Evolutionary conservation across 2,888 invertebrate genomes (phyloP).

Genomic region (Craniophora ligustri): DNA sequence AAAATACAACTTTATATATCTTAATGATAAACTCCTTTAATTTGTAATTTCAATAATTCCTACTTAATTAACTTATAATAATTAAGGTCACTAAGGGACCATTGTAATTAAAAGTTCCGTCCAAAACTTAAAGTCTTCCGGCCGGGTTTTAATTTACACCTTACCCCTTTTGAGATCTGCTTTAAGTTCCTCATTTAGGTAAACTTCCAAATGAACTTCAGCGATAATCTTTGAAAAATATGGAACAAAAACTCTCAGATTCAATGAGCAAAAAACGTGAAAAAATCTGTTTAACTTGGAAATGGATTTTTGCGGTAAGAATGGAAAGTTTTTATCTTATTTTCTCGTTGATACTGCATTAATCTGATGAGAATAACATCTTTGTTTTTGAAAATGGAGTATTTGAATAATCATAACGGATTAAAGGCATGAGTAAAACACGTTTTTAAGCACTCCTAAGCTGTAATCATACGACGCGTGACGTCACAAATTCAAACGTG

Average conservation of each 20-base stretch:
- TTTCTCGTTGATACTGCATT: slow-evolving; percentile 72
- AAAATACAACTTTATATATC: neutral
- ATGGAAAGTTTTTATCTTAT: slow-evolving; percentile 74
- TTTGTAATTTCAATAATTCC: slow-evolving; percentile 34
- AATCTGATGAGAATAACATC: slow-evolving; percentile 72
- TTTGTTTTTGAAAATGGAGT: slow-evolving; percentile 15
- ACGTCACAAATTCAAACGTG: slow-evolving; percentile 36
- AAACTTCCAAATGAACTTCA: slow-evolving; percentile 62
- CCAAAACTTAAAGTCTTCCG: slow-evolving; percentile 45
- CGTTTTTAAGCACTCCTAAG: slow-evolving; percentile 29
- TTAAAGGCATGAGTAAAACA: slow-evolving; percentile 26
- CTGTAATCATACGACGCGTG: slow-evolving; percentile 21
- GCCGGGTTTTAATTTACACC: slow-evolving; percentile 56
- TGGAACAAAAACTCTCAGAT: slow-evolving; percentile 68
- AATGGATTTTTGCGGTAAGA: slow-evolving; percentile 83
- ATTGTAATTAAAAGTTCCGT: slow-evolving; percentile 54
- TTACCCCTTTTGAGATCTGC: slow-evolving; percentile 51
- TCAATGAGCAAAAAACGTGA: slow-evolving; percentile 75
- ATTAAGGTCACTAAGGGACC: slow-evolving; percentile 24
- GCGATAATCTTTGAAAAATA: slow-evolving; percentile 68
- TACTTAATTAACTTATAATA: slow-evolving; percentile 41
- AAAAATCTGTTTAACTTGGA: slow-evolving; percentile 83
- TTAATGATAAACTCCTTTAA: slow-evolving; percentile 16
- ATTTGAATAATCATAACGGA: slow-evolving; percentile 9
- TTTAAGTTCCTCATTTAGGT: slow-evolving; percentile 61